phyloP scores from a whole-genome alignment of 2,113 vertebrate species.

The Carollia perspicillata region DNA sequence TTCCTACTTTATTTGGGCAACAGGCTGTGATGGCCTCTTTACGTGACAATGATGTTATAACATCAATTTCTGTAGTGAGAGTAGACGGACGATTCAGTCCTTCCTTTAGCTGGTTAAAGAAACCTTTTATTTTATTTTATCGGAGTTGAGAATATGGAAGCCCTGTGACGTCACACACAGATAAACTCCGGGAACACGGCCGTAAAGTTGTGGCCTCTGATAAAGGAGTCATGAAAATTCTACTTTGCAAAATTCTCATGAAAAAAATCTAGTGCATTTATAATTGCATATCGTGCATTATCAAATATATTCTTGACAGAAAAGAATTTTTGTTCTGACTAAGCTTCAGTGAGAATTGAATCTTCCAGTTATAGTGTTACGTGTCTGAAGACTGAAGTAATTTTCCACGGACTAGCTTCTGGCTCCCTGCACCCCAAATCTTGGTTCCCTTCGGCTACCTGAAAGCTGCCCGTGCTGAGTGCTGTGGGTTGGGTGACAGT shows the following conservation, averaged over 20 bases:
- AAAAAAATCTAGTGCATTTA: neutral
- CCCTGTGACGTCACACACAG: neutral
- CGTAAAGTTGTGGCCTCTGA: neutral
- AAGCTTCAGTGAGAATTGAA: neutral
- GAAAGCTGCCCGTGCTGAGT: neutral
- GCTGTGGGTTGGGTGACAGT: neutral
- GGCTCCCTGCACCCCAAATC: neutral
- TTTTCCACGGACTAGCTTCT: neutral
- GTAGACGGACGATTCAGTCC: neutral
- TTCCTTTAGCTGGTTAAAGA: neutral
- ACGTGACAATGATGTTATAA: neutral
- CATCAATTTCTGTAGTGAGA: neutral
- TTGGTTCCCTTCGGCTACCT: neutral
- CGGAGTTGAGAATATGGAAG: neutral
- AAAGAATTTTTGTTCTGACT: neutral
- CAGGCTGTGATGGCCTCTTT: neutral
- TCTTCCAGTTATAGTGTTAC: neutral
- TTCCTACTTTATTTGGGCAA: neutral
- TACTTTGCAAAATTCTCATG: neutral
- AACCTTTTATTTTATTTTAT: neutral
- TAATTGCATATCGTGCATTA: neutral
- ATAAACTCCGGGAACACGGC: neutral
- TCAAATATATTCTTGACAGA: neutral
- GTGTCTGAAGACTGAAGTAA: neutral
- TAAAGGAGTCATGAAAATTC: constrained; percentile 18